Percentiles rank a stretch among this genome's conserved stretches.
These are phyloP conservation scores for Parotia lawesii DNA, from an alignment of 2,113 vertebrate species.

Conservation along the genomic window DNA sequence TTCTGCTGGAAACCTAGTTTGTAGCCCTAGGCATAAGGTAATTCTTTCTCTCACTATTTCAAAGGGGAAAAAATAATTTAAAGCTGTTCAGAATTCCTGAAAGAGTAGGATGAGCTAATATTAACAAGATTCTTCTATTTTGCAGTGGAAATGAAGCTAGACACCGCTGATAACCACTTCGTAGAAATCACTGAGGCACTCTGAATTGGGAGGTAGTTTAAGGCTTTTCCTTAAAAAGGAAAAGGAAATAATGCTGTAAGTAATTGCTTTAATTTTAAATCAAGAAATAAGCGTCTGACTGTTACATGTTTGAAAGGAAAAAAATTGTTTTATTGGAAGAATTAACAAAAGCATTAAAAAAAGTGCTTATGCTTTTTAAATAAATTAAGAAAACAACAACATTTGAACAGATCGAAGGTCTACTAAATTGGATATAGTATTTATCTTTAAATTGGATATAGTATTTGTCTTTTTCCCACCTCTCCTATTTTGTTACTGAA, in stretches of 20 bases:
- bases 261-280: conserved; percentile 58
- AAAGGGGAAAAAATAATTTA: not conserved
- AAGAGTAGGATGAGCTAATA: conserved; percentile 9
- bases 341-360: conserved; percentile 16
- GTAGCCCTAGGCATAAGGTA: not conserved
- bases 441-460: not conserved
- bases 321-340: conserved; percentile 18
- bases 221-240: conserved; percentile 25
- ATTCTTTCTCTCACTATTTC: not conserved
- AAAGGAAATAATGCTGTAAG: conserved; percentile 41
- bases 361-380: conserved; percentile 3
- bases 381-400: conserved; percentile 21
- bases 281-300: conserved; percentile 37
- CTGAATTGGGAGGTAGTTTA: conserved; percentile 30
- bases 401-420: not conserved
- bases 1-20: not conserved
- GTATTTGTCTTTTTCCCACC: accelerated
- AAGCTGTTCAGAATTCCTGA: not conserved
- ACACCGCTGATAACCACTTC: not conserved
- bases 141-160: conserved; percentile 21
- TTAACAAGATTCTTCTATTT: conserved; percentile 24
- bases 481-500: not conserved
- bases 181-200: conserved; percentile 20
- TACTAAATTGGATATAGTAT: not conserved
- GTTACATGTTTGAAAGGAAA: conserved; percentile 9